Conservation (phyloP, 1,140 invertebrate genomes). For the Camponotus floridanus region DNA sequence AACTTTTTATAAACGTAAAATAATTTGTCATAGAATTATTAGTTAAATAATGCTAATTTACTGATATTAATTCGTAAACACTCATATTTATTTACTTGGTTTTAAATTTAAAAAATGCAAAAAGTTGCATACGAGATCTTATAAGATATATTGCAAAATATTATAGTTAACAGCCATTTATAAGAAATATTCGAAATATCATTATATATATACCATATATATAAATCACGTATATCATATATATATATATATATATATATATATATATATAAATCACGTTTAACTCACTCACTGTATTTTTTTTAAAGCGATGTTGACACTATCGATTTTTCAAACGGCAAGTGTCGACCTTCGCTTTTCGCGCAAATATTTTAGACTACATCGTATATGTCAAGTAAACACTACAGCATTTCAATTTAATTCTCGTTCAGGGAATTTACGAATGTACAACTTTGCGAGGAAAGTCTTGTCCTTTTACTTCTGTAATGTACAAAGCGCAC, state of each 20-base stretch:
- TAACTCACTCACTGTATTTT: slow-evolving; percentile 16
- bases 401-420: slow-evolving; percentile 57
- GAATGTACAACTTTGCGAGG: slow-evolving; percentile 24
- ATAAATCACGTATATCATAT: background rate
- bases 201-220: background rate
- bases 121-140: background rate
- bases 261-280: slow-evolving; percentile 26
- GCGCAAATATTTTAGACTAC: slow-evolving; percentile 48
- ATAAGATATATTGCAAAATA: background rate
- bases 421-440: slow-evolving; percentile 40
- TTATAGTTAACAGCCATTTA: background rate
- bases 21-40: too few relatives aligned
- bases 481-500: background rate
- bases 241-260: background rate
- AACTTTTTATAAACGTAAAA: too few relatives aligned
- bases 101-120: slow-evolving; percentile 1
- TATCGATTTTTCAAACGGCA: slow-evolving; percentile 48
- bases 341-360: slow-evolving; percentile 16
- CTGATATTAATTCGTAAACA: too few relatives aligned
- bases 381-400: slow-evolving; percentile 41
- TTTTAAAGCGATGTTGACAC: slow-evolving; percentile 25
- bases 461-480: slow-evolving; percentile 13
- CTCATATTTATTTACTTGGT: too few relatives aligned
- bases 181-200: background rate
- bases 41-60: too few relatives aligned